Evolutionary conservation across 2,888 invertebrate species (phyloP), one percentile per base, ranked within the genome.

Genomic region (Chloroclystis v-ata): DNA sequence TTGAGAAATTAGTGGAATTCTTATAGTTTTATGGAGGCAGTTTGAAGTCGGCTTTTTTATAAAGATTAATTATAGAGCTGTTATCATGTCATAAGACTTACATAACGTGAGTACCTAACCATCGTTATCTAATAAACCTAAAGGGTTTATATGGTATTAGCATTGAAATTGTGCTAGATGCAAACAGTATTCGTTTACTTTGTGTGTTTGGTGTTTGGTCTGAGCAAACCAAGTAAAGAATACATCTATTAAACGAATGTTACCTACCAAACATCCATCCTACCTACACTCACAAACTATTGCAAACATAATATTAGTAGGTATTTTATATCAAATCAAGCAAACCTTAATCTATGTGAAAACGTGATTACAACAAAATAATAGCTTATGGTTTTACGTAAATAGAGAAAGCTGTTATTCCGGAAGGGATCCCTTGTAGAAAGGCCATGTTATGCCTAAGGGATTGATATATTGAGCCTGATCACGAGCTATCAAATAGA

Each of bases 361-460:
- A n/a, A n/a, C n/a, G n/a, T n/a, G 9, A 37, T 38, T n/a, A n/a
- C 33, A 40, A 37, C 13, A 41, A 14, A 35, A 39, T 16, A 20
- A 32, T 41, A 28, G 33, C 45, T 46, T 54, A 56, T 48, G 47
- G 49, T 53, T 41, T 56, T 62, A 59, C 59, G 54, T 41, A 43
- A 48, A 50, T 3, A 49, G 46, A 44, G 44, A 50, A 59, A 58
- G 56, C 42, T 39, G 43, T 49, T 54, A 55, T 56, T 52, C 54
- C 51, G 38, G 37, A 37, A 37, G n/a, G 26, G 37, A 37, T 13
- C n/a, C n/a, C n/a, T n/a, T n/a, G n/a, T n/a, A n/a, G n/a, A n/a
- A 28, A 38, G 38, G 38, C 14, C 49, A 45, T 50, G 39, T 49
- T 44, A 38, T 33, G 24, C 20, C 33, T 20, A 12, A 49, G 48